Conservation (phyloP, 2,797 vertebrate genomes). For the Rhinella marina region DNA sequence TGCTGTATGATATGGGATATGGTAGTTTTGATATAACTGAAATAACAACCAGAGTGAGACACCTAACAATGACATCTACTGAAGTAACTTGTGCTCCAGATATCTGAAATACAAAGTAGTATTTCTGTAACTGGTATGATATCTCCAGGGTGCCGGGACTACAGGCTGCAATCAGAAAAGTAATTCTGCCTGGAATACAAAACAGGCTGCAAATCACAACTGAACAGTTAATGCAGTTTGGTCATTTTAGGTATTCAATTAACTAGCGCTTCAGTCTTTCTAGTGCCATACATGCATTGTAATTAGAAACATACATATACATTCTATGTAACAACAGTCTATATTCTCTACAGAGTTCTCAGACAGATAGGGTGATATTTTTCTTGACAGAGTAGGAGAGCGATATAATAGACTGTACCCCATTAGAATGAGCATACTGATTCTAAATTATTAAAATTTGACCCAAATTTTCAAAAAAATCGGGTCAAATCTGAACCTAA, state of each 20-base stretch:
- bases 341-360: not conserved
- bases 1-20: not conserved
- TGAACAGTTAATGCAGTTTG: conserved; percentile 5
- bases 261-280: not conserved
- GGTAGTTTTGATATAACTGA: not conserved
- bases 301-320: not conserved
- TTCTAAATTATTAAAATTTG: no score
- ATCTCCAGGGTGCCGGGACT: conserved; percentile 8
- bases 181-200: conserved; percentile 28
- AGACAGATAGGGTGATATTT: not conserved
- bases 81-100: not conserved
- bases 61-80: conserved; percentile 13
- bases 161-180: conserved; percentile 32
- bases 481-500: no score
- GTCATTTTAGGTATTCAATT: not conserved
- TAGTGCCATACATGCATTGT: not conserved
- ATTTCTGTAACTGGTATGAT: conserved; percentile 16
- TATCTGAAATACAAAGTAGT: conserved; percentile 28
- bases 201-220: not conserved
- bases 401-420: no score
- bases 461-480: no score
- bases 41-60: not conserved
- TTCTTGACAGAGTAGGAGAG: no score
- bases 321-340: not conserved
- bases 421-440: no score